Percentiles rank a stretch among this genome's conserved stretches.
Conservation (phyloP, 2,797 vertebrate species). For the Champsocephalus gunnari region DNA sequence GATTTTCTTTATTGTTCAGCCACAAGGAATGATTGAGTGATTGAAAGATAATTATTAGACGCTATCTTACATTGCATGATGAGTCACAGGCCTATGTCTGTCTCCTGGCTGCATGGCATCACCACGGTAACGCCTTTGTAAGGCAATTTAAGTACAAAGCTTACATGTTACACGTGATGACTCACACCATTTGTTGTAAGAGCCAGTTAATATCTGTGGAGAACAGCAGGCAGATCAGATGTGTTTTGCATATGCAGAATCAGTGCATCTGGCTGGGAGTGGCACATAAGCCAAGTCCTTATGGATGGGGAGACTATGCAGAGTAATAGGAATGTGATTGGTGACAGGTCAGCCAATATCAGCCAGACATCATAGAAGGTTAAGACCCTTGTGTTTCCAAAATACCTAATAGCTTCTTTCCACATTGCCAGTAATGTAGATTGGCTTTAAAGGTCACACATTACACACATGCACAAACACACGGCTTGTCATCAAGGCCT, state of each 20-base stretch:
- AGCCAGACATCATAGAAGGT: conserved; percentile 18
- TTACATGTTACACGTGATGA: conserved; percentile 54
- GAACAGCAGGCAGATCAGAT: conserved; percentile 15
- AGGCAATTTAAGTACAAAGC: conserved; percentile 49
- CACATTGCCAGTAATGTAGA: conserved; percentile 69
- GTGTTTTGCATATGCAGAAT: conserved; percentile 26
- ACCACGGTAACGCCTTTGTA: conserved; percentile 63
- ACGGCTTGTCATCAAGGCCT: conserved; percentile 45
- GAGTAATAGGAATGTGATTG: conserved; percentile 10
- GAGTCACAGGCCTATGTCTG: conserved; percentile 72
- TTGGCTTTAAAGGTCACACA: conserved; percentile 80
- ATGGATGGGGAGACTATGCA: conserved; percentile 26
- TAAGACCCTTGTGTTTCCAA: conserved; percentile 35
- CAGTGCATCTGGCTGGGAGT: conserved; percentile 58
- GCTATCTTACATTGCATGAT: conserved; percentile 56
- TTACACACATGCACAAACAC: conserved; percentile 19
- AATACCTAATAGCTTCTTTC: conserved; percentile 55
- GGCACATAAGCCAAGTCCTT: conserved; percentile 45
- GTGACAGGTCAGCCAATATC: conserved; percentile 26
- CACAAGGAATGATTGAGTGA: conserved; percentile 4
- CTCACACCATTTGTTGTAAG: conserved; percentile 49
- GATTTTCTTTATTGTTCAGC: conserved; percentile 3
- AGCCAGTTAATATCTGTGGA: conserved; percentile 19
- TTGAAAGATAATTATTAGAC: conserved; percentile 4
- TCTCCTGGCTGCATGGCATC: conserved; percentile 69